Conservation (phyloP, 2,888 invertebrate genomes). For the Sinelater perroti region DNA sequence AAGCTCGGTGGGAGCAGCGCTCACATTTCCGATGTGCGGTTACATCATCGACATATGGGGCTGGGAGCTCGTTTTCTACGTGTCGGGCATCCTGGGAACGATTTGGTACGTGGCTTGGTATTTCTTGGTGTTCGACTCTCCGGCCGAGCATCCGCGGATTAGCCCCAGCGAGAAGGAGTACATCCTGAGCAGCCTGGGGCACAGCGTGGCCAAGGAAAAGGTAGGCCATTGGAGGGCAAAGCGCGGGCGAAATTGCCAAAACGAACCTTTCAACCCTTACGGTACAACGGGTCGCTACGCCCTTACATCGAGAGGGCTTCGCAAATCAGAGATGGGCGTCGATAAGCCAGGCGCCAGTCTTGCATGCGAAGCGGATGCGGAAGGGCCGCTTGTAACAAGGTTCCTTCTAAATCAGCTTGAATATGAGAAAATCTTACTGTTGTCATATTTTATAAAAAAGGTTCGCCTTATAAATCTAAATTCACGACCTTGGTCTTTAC, state of each 20-base stretch:
- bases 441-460: too few species aligned
- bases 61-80: constrained; percentile 78
- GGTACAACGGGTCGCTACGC: too few species aligned
- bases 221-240: constrained; percentile 40
- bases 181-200: constrained; percentile 66
- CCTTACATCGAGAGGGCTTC: too few species aligned
- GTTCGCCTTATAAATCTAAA: too few species aligned
- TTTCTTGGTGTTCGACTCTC: constrained; percentile 70
- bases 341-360: too few species aligned
- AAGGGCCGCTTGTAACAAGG: too few species aligned
- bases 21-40: constrained; percentile 77
- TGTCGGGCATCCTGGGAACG: constrained; percentile 68
- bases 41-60: constrained; percentile 70
- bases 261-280: too few species aligned
- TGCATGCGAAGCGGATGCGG: too few species aligned
- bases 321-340: too few species aligned
- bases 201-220: constrained; percentile 56
- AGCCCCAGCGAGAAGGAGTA: constrained; percentile 66
- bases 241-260: neutral
- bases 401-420: too few species aligned
- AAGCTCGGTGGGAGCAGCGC: constrained; percentile 72
- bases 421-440: too few species aligned
- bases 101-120: constrained; percentile 75
- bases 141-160: constrained; percentile 72
- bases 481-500: too few species aligned